These are phyloP conservation scores for Diaperis boleti DNA, from an alignment of 2,888 invertebrate species.

Conservation along the genomic window DNA sequence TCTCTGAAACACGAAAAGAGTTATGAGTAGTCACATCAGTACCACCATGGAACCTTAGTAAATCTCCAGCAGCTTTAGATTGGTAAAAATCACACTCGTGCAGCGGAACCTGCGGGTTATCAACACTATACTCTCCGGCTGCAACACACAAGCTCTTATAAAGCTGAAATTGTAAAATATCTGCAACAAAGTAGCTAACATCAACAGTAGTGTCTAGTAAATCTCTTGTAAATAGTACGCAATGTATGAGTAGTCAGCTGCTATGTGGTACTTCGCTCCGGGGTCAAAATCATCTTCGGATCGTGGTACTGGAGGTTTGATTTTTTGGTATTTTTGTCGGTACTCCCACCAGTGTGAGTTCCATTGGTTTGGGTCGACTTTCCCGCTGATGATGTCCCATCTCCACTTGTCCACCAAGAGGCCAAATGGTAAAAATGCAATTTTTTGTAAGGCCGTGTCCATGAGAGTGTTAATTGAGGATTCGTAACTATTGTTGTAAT, in stretches of 20 bases:
- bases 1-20: too few species aligned
- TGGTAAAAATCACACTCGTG: conserved; percentile 58
- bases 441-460: conserved; percentile 66
- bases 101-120: conserved; percentile 56
- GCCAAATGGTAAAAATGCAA: conserved; percentile 72
- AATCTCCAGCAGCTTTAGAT: conserved; percentile 61
- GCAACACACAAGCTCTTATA: conserved; percentile 77
- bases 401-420: conserved; percentile 71
- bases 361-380: conserved; percentile 64
- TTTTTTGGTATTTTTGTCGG: conserved; percentile 63
- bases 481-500: conserved; percentile 52
- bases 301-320: conserved; percentile 61
- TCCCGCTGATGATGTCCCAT: conserved; percentile 69
- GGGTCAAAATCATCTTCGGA: conserved; percentile 66
- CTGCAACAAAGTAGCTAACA: conserved; percentile 75
- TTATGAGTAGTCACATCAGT: too few species aligned
- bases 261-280: conserved; percentile 66
- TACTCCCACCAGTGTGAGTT: conserved; percentile 66
- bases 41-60: too few species aligned
- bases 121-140: conserved; percentile 74
- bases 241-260: conserved; percentile 66
- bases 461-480: conserved; percentile 67
- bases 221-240: conserved; percentile 50
- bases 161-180: conserved; percentile 84
- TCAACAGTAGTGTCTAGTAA: neutral